Evolutionary conservation across 2,797 vertebrate genomes (phyloP).

Genomic region (Parauchenoglanis ngamensis): DNA sequence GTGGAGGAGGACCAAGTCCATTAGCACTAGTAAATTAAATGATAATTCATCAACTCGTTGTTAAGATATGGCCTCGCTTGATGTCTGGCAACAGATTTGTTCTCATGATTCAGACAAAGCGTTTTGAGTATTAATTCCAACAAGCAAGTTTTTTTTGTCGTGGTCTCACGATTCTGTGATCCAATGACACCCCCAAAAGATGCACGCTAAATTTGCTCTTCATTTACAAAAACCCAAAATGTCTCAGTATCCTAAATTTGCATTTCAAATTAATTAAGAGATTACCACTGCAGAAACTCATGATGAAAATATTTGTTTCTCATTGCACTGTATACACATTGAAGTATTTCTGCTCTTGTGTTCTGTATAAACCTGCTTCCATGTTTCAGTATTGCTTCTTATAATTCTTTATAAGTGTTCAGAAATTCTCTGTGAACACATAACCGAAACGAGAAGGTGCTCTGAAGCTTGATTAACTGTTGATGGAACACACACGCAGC

Average conservation of each 20-base stretch:
- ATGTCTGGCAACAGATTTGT: not conserved
- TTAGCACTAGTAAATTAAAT: not conserved
- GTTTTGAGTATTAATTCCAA: not conserved
- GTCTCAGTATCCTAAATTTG: not conserved
- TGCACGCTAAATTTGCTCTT: too few relatives aligned
- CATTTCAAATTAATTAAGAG: not conserved
- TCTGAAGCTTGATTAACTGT: constrained; percentile 15
- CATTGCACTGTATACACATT: not conserved
- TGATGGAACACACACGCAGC: not conserved
- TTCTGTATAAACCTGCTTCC: constrained; percentile 20
- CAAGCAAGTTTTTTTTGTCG: not conserved
- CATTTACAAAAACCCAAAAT: not conserved
- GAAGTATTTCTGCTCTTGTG: not conserved
- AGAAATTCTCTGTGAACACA: not conserved
- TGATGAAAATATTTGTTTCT: not conserved
- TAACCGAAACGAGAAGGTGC: constrained; percentile 37
- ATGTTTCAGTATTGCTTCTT: not conserved
- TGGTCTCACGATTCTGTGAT: not conserved
- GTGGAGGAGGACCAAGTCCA: not conserved
- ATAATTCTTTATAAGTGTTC: constrained; percentile 5
- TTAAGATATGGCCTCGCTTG: not conserved
- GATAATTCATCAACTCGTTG: not conserved
- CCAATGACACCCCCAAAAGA: not conserved
- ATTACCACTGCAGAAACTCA: not conserved
- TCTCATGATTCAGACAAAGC: not conserved